Evolutionary conservation across 92 coral and sea anemone genomes (phyloP), one percentile per base, ranked within the genome.

Genomic region (Porites divaricata): DNA sequence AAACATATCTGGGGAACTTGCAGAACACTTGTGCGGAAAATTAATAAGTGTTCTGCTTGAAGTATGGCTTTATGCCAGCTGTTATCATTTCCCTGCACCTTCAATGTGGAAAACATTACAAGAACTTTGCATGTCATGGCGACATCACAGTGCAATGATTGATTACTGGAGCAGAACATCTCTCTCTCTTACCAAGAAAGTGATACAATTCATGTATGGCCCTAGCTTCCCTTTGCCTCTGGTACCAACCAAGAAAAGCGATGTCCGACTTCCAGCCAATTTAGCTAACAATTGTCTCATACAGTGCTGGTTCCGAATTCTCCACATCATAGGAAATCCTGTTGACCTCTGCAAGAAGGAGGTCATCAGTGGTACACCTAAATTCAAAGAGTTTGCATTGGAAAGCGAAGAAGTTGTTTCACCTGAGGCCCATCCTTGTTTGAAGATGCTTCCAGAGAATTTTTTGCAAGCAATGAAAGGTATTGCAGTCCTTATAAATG

Each of bases 381-480:
- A 89, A 61, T 97, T 97, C 88, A 97, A 97, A 74, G 99, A 97
- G 83, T 90, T 95, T 91, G 99, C 99, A 16, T 68, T 97, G 82
- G 87, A 92, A 22, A 93, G 93, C 67, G 91, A 91, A 75, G 92
- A 82, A n/a, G 93, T 88, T 20, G 72, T 90, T 22, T 77, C 90
- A 35, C 99, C 99, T 16, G 85, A 95, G 2, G 89, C 96, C 8
- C 99, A 95, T 67, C 95, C 95, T 8, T 97, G 99, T 65, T 78
- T 97, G 73, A 91, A 89, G 58, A 70, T 84, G 19, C 93, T 97
- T 48, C 99, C 99, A 16, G 80, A 97, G 89, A 97, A 90, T 54
- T 97, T 97, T 62, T 92, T 91, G 50, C 97, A 90, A 65, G 99
- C 98, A 20, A 92, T 97, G 95, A 97, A 95, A 88, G 99, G 99